Base-by-base conservation (phyloP, 2,797 vertebrate species). In the Eleutherodactylus coqui region DNA sequence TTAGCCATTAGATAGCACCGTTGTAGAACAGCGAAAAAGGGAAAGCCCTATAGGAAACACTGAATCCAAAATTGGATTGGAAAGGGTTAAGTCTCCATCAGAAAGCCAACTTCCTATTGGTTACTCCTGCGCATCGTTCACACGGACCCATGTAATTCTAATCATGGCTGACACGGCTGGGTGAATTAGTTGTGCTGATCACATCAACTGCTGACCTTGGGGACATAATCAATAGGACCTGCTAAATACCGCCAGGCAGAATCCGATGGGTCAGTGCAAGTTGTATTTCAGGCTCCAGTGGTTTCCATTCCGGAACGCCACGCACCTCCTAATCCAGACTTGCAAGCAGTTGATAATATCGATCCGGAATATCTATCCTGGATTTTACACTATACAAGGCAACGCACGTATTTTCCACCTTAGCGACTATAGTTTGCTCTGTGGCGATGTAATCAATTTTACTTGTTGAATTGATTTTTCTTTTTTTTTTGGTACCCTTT, bases 211-310 rank as follows among this genome's bases (percentile, higher is more conserved):
- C 75, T 73, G 84, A 85, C 84, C 84, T 79, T 85, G 75, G 64
- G 75, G 76, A 36, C 34, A 5, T 79, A 75, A 85, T 79, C 84
- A 79, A 79, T 79, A 79, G 64, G 76, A 84, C 36, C 83, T 53
- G 75, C 45, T 43, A 75, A 55, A 55, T 64, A 77, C 60, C 45
- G 75, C 75, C 13, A 75, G 34, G 64, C 45, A 60, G 72, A 79
- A 60, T 72, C 29, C 70, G 17, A 79, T 41, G 64, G n/a, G 17
- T 47, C 24, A 14, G 2, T 27, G 14, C 47, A 34, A 64, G 69
- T 41, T 72, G 14, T 79, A 79, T 79, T 85, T 85, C 84, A 85
- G 84, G 84, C 75, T 85, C 84, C 76, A 78, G 49, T 55, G 62
- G 75, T 72, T 85, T 85, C 49, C 62, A 79, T 72, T 85, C 72